Percentiles rank a stretch among this genome's conserved stretches.
phyloP scores from a whole-genome alignment of 2,113 vertebrate genomes.

The Chionodraco myersi region DNA sequence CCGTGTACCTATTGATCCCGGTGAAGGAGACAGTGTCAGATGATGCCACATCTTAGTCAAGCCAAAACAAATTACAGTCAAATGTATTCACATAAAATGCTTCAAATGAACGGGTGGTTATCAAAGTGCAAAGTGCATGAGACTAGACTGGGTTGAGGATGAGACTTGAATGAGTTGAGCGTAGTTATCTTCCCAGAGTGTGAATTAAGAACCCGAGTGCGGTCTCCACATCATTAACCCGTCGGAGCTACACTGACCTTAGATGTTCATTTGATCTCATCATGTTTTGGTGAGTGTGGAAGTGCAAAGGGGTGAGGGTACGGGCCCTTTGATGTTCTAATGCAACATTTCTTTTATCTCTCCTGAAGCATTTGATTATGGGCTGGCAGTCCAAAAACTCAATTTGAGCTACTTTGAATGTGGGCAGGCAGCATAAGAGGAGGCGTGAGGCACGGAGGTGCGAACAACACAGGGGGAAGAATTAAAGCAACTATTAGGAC shows the following conservation, averaged over 20 bases:
- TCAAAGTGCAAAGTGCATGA: slow-evolving; percentile 42
- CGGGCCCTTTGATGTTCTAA: slow-evolving; percentile 66
- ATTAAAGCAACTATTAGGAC: slow-evolving; percentile 44
- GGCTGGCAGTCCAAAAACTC: slow-evolving; percentile 65
- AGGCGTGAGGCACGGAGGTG: slow-evolving; percentile 64
- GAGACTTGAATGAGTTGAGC: slow-evolving; percentile 10
- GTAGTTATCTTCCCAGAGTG: slow-evolving; percentile 41
- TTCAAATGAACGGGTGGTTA: slow-evolving; percentile 60
- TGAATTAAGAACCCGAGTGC: slow-evolving; percentile 53
- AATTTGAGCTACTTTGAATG: slow-evolving; percentile 57
- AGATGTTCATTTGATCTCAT: slow-evolving; percentile 65
- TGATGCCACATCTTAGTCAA: slow-evolving; percentile 40
- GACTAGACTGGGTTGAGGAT: slow-evolving; percentile 34
- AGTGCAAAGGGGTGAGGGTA: slow-evolving; percentile 28
- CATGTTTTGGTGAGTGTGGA: slow-evolving; percentile 44
- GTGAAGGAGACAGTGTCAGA: slow-evolving; percentile 19
- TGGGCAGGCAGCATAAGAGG: slow-evolving; percentile 61
- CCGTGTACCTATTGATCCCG: slow-evolving; percentile 43
- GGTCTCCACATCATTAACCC: slow-evolving; percentile 69
- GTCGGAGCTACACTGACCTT: slow-evolving; percentile 64
- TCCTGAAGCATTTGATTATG: slow-evolving; percentile 52
- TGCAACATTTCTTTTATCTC: slow-evolving; percentile 73
- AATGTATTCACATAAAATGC: slow-evolving; percentile 34
- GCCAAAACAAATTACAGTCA: slow-evolving; percentile 46
- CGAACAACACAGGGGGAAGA: slow-evolving; percentile 11